phyloP scores from a whole-genome alignment of 2,113 vertebrate species.

The Cyprinodon tularosa region DNA sequence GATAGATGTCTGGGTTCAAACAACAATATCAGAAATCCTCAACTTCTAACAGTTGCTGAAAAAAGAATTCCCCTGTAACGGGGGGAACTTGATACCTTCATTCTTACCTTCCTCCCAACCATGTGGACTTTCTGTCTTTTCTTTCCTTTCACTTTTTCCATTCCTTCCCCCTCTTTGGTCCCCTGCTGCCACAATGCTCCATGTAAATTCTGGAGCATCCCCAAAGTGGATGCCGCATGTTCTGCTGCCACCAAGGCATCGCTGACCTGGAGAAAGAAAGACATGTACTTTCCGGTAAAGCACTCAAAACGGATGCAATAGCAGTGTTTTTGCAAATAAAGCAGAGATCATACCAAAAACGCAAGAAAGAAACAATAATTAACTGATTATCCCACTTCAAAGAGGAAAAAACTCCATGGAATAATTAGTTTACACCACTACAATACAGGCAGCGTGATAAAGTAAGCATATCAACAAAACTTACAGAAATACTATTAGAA shows the following conservation, averaged over 20 bases:
- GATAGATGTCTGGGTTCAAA: neutral
- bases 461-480: neutral
- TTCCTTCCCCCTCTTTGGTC: conserved; percentile 60
- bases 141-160: conserved; percentile 49
- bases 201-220: conserved; percentile 72
- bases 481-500: neutral
- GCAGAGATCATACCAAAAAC: too few relatives aligned
- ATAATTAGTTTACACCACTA: neutral
- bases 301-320: neutral
- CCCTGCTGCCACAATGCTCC: conserved; percentile 76
- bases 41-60: conserved; percentile 30
- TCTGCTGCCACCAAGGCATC: conserved; percentile 56
- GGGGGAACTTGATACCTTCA: conserved; percentile 67
- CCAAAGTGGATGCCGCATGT: conserved; percentile 60
- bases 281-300: neutral
- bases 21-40: neutral
- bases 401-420: neutral
- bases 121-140: conserved; percentile 63
- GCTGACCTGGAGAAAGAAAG: conserved; percentile 46
- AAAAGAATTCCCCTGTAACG: conserved; percentile 54
- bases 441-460: neutral
- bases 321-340: neutral
- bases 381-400: neutral
- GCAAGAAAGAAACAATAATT: too few relatives aligned
- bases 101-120: conserved; percentile 83